phyloP scores from a whole-genome alignment of 2,888 invertebrate genomes.

The Galerucella calmariensis region DNA sequence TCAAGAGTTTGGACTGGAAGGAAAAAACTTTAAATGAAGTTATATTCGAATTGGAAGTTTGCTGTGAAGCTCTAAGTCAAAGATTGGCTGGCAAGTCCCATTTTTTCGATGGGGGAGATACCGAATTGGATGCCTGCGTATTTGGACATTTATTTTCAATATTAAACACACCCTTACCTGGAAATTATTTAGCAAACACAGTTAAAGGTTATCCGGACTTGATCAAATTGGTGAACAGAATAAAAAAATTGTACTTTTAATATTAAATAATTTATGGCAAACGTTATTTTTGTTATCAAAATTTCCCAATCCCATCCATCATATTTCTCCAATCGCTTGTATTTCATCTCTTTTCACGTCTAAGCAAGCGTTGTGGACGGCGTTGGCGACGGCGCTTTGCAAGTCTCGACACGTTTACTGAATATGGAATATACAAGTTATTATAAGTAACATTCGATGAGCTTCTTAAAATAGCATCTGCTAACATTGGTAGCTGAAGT shows the following conservation, averaged over 20 bases:
- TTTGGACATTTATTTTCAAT: constrained; percentile 97
- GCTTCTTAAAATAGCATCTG: no score
- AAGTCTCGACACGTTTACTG: no score
- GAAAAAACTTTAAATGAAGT: constrained; percentile 82
- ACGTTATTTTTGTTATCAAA: no score
- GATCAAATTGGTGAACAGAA: constrained; percentile 79
- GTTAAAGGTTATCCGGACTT: constrained; percentile 80
- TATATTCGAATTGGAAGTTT: constrained; percentile 79
- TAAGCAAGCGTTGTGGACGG: no score
- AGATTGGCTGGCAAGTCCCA: constrained; percentile 81
- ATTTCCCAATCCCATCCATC: no score
- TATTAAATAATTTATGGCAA: not conserved
- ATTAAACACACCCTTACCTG: constrained; percentile 86
- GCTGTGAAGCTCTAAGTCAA: constrained; percentile 86
- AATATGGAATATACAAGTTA: no score
- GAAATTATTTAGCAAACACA: constrained; percentile 80
- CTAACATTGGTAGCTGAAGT: no score
- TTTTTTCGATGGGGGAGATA: constrained; percentile 86
- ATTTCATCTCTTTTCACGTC: no score
- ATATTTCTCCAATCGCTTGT: no score
- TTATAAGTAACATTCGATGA: no score
- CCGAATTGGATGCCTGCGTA: constrained; percentile 92
- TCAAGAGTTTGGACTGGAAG: constrained; percentile 84
- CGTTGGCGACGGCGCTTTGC: no score
- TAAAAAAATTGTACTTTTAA: constrained; percentile 85